Evolutionary conservation across 2,113 vertebrate genomes (phyloP).

Genomic region (Paralichthys olivaceus): DNA sequence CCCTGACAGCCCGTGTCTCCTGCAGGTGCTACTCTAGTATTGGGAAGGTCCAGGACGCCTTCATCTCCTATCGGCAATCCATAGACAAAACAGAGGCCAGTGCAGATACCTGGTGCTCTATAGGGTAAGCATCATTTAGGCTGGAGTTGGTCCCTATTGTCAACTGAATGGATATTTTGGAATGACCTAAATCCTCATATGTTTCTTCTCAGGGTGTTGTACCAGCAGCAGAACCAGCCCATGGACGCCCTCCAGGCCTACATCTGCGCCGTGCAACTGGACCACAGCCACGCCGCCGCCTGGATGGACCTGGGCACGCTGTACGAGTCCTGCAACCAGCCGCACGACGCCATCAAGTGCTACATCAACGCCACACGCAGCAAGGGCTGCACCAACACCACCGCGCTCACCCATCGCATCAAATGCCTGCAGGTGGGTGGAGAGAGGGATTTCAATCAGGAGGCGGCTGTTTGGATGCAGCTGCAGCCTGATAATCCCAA

Average conservation of each 20-base stretch:
- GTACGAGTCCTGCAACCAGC: conserved; percentile 99
- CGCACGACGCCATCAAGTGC: conserved; percentile 99
- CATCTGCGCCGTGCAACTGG: conserved; percentile 99
- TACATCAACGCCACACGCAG: conserved; percentile 99
- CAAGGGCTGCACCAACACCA: conserved; percentile 97
- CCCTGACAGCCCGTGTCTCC: conserved; percentile 10
- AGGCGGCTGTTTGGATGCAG: neutral
- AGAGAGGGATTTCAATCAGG: conserved; percentile 1
- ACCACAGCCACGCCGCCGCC: conserved; percentile 98
- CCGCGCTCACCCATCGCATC: conserved; percentile 95
- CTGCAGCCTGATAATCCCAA: neutral
- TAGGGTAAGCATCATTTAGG: conserved; percentile 88
- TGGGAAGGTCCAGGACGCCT: conserved; percentile 99
- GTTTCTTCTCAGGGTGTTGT: conserved; percentile 88
- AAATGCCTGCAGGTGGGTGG: conserved; percentile 98
- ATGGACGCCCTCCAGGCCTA: conserved; percentile 99
- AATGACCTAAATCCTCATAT: neutral
- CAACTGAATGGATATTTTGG: neutral
- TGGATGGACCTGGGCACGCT: conserved; percentile 99
- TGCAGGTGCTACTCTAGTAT: conserved; percentile 99
- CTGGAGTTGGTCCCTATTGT: neutral
- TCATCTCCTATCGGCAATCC: conserved; percentile 99
- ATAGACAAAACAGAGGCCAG: conserved; percentile 99
- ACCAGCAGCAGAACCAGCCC: conserved; percentile 99
- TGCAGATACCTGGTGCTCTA: conserved; percentile 99